Evolutionary conservation across 2,888 invertebrate species (phyloP), one percentile per base, ranked within the genome.

Genomic region (Ashinkailepas kermadecensis): DNA sequence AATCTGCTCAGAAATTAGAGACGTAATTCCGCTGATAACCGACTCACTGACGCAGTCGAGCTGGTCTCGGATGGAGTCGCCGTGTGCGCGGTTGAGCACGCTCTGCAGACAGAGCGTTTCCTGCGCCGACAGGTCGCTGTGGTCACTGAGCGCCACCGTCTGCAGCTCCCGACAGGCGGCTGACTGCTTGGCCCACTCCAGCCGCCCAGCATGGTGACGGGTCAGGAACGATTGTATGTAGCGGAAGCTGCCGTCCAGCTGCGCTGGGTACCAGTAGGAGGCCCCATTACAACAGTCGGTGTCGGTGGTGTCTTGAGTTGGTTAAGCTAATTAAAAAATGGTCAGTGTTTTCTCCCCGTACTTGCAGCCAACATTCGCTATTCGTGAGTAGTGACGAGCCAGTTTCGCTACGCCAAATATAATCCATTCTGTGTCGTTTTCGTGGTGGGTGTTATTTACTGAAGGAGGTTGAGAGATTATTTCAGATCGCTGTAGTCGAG

Each of bases 221-320:
- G 25, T 25, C 54, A 74, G 74, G 54, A 18, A 21, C 54, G 11
- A 1, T 18, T 74, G 74, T 54, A 74, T 74, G 74, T 74, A 74
- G 21, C 74, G 74, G 74, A 74, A 74, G 54, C 54, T 74, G 74
- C 74, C 74, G 54, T 74, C 74, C 74, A 74, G 54, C 74, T 74
- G 74, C 54, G 18, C 74, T 74, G 54, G 18, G 10, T n/a, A 67
- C 65, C 21, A 64, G 39, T 4, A 39, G 39, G 39, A 39, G 39
- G 39, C 39, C 39, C 39, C 1, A 4, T 39, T 39, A 39, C 39
- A 39, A 39, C 39, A 39, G 39, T 39, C 39, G 39, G 39, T 39
- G 39, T 39, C 39, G 39, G 39, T 39, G 39, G 39, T 39, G 39
- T 39, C 39, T 1, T 39, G 39, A 39, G 1, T 39, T 39, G 4